Percentiles rank a stretch among this genome's conserved stretches.
Evolutionary conservation across 2,797 vertebrate genomes (phyloP).

Genomic region (Pipistrellus kuhlii): DNA sequence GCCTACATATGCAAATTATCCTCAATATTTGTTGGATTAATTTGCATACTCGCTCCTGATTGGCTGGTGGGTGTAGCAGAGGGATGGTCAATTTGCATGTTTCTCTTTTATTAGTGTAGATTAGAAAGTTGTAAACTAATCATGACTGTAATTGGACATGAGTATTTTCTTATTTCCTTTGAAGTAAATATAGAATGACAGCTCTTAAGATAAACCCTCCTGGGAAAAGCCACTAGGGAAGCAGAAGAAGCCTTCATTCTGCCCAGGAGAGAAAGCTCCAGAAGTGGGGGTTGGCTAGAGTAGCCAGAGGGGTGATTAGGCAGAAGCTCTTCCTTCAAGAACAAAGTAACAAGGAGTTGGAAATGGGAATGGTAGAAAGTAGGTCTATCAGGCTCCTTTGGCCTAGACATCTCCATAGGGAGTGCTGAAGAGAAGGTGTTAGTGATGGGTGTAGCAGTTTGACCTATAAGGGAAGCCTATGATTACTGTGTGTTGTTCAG

Average conservation of each 20-base stretch:
- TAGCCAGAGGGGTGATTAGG: neutral
- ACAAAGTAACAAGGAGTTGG: neutral
- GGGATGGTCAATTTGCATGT: too few species aligned
- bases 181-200: neutral
- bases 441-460: neutral
- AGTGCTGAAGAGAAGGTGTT: neutral
- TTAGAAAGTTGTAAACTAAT: neutral
- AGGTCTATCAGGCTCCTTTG: neutral
- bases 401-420: neutral
- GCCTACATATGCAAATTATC: too few species aligned
- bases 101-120: too few species aligned
- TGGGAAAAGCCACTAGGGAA: neutral
- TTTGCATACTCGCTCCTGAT: too few species aligned
- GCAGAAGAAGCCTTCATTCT: neutral
- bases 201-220: neutral
- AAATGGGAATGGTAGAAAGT: neutral
- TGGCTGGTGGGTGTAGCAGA: too few species aligned
- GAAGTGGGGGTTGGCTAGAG: neutral
- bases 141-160: neutral
- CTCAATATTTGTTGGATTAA: too few species aligned
- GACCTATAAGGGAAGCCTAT: neutral
- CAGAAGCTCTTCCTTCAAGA: neutral
- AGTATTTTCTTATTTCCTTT: neutral
- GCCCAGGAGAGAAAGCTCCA: neutral
- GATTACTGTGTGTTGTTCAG: neutral